Percentiles rank a stretch among this genome's conserved stretches.
Evolutionary conservation across 2,797 vertebrate genomes (phyloP).

Genomic region (Mormyrus hasselquistii): DNA sequence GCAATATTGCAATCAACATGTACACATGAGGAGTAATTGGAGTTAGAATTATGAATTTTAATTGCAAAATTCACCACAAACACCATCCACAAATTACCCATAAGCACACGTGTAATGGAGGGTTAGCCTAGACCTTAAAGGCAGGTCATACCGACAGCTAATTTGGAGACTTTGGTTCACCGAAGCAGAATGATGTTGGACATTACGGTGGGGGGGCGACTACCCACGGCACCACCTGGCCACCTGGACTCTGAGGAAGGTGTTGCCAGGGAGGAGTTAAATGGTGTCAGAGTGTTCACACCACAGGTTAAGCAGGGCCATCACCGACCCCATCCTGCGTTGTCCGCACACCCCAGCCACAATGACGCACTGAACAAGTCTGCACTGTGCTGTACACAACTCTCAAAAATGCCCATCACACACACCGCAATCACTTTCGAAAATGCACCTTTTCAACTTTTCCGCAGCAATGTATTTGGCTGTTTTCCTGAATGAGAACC

Average conservation of each 20-base stretch:
- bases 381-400: not conserved
- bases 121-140: not conserved
- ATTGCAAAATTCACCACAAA: not conserved
- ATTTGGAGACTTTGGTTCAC: not conserved
- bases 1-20: not conserved
- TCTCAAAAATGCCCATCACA: not conserved
- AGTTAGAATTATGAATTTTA: not conserved
- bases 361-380: not conserved
- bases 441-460: not conserved
- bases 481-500: not conserved
- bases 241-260: not conserved
- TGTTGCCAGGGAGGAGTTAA: not conserved
- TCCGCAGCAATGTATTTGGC: not conserved
- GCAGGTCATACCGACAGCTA: not conserved
- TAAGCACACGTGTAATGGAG: not conserved
- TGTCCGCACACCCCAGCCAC: not conserved
- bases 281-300: not conserved
- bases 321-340: not conserved
- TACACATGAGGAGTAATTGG: not conserved
- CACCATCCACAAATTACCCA: not conserved
- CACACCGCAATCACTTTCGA: not conserved
- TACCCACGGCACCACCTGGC: not conserved
- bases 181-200: not conserved
- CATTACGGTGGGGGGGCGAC: not conserved
- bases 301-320: not conserved